Base-by-base conservation (phyloP, 1,140 invertebrate species). In the Leptinotarsa defecta region DNA sequence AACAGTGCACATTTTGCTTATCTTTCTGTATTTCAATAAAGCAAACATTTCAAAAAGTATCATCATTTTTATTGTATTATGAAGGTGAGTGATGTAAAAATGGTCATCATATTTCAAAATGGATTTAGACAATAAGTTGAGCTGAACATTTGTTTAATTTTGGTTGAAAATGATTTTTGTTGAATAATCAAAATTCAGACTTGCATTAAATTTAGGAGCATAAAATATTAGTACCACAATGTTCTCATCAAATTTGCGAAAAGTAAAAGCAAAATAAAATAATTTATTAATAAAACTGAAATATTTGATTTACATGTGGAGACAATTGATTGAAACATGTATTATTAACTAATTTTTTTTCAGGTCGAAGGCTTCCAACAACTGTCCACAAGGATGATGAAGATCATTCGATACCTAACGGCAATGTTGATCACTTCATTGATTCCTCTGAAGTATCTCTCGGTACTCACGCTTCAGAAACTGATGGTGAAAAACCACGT, bases 351-450 rank as follows among this genome's bases (percentile, higher is more conserved):
- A 27, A 0, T 62, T 61, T 71, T 68, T 48, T 83, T 86, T 49
- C 86, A 88, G 86, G 89, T 17, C 86, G 91, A 17, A 84, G 91
- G 22, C 89, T 89, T 6, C 90, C 90, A 0, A 91, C 87, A 78
- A 86, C 88, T 75, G 81, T 87, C 17, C 87, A 88, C 71, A 87
- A 88, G 71, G 85, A 86, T 27, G 85, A 86, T 34, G 78, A 79
- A 5, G 73, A 76, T 11, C 83, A 84, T 20, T 85, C 85, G 49
- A 81, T 89, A 11, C 85, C 86, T 64, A 89, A 89, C 79, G 88
- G 88, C 64, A 88, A 87, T 71, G 85, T 78, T 17, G 82, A 57
- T 57, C 17, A 57, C n/a, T 6, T 57, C 52, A 4, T n/a, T 5
- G 52, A 57, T 3, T 74, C 48, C 63, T 77, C 77, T 73, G 34